phyloP scores from a whole-genome alignment of 1,140 invertebrate species.

The Formica selysi region DNA sequence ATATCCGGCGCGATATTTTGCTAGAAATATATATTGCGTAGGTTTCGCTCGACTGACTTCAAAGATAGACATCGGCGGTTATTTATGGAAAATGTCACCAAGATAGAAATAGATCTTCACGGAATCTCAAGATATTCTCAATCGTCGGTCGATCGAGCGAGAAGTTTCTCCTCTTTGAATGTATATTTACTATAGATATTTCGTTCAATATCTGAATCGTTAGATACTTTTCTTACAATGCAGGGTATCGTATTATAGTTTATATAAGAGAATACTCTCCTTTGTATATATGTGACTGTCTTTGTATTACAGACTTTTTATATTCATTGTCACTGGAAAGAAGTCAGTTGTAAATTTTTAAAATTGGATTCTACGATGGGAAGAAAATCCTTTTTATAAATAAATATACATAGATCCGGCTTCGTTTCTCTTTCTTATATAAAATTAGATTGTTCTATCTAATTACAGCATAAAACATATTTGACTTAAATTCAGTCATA shows the following conservation, averaged over 20 bases:
- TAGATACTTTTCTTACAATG: background rate
- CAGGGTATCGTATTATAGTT: conserved; percentile 6
- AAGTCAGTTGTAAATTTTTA: background rate
- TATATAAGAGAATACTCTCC: background rate
- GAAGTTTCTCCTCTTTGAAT: background rate
- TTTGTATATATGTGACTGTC: background rate
- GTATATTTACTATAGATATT: conserved; percentile 23
- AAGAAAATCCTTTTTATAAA: conserved; percentile 26
- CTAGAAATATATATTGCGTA: conserved; percentile 50
- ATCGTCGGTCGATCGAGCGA: background rate
- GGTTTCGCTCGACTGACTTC: conserved; percentile 40
- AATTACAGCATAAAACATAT: background rate
- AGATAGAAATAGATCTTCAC: conserved; percentile 51
- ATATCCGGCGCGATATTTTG: conserved; percentile 47
- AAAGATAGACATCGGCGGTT: conserved; percentile 62
- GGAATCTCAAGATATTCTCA: conserved; percentile 45
- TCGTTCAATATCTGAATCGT: conserved; percentile 18
- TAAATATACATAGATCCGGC: background rate
- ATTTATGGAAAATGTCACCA: conserved; percentile 58
- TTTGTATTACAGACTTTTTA: background rate
- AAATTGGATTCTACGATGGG: conserved; percentile 6
- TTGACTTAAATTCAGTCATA: background rate
- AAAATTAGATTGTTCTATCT: background rate
- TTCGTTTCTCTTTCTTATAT: background rate
- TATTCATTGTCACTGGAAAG: background rate